Base-by-base conservation (phyloP, 1,140 invertebrate genomes). In the Tribolium castaneum region DNA sequence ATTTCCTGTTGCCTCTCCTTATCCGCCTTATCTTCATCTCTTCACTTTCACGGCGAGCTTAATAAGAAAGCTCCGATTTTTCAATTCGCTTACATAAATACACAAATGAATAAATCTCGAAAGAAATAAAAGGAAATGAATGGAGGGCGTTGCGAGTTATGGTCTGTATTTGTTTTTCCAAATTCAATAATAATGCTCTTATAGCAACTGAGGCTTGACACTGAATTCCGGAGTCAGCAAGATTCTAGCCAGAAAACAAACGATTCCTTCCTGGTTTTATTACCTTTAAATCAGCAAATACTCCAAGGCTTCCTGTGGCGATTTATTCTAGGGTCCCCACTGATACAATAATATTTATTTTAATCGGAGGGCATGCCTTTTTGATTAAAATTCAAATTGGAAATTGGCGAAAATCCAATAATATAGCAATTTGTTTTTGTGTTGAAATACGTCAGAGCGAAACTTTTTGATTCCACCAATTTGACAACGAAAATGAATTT, bases 11-110 rank as follows among this genome's bases (percentile, higher is more conserved):
- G 49, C 34, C 51, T 35, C 73, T 75, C 54, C 73, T 75, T 75
- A 75, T 75, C 73, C 56, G 73, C 6, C 73, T 75, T 75, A 75
- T 75, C 73, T 75, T 49, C 73, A 73, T 73, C 71, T 73, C 71
- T 73, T 73, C 71, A 73, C 71, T 73, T 73, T 73, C 59, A 34
- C 30, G 34, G 25, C 14, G 30, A 35, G 59, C 25, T 66, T 66
- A 66, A 66, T 66, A 66, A 66, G 59, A 66, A 66, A 66, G 34
- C 59, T 30, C 30, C 13, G 59, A 66, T 66, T 34, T 66, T 66
- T 66, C 59, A 59, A 66, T 66, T 66, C 25, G n/a, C 3, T 66
- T 66, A 66, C 59, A 66, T 30, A 12, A 10, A 2, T 34, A 66
- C 59, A 66, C 12, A 12, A 10, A 45, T 34, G 35, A 66, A 66